Evolutionary conservation across 2,113 vertebrate species (phyloP).

Genomic region (Neolamprologus sp.): DNA sequence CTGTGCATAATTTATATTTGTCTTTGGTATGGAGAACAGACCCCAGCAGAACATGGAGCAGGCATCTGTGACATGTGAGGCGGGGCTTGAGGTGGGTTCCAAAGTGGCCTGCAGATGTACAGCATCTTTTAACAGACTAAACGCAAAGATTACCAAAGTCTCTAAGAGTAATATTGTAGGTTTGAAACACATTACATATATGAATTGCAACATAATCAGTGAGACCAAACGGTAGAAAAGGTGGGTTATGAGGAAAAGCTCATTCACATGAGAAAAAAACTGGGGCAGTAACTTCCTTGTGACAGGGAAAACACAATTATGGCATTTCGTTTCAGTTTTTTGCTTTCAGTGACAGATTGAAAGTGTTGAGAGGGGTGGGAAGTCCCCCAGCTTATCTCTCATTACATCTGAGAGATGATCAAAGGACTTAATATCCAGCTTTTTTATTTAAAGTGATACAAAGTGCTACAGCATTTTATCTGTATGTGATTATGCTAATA

Average conservation of each 20-base stretch:
- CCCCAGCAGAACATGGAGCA: not conserved
- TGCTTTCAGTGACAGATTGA: not conserved
- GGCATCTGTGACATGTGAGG: not conserved
- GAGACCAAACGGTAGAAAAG: not conserved
- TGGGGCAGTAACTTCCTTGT: not conserved
- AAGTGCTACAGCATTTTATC: not conserved
- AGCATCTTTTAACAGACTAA: not conserved
- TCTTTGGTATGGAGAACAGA: not conserved
- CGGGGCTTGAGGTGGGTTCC: not conserved
- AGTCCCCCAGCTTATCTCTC: not conserved
- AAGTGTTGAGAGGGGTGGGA: not conserved
- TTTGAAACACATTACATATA: not conserved
- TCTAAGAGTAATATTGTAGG: not conserved
- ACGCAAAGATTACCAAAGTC: not conserved
- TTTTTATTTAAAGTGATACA: not conserved
- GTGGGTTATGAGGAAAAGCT: not conserved
- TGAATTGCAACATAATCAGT: not conserved
- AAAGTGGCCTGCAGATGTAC: not conserved
- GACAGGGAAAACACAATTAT: not conserved
- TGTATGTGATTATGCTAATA: not conserved
- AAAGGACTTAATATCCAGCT: not conserved
- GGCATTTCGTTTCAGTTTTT: not conserved
- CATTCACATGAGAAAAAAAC: not conserved
- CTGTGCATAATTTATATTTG: not conserved
- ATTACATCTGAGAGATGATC: not conserved